These are phyloP conservation scores for Brachyrhaphis roseni DNA, from an alignment of 2,797 vertebrate genomes.

Conservation along the genomic window DNA sequence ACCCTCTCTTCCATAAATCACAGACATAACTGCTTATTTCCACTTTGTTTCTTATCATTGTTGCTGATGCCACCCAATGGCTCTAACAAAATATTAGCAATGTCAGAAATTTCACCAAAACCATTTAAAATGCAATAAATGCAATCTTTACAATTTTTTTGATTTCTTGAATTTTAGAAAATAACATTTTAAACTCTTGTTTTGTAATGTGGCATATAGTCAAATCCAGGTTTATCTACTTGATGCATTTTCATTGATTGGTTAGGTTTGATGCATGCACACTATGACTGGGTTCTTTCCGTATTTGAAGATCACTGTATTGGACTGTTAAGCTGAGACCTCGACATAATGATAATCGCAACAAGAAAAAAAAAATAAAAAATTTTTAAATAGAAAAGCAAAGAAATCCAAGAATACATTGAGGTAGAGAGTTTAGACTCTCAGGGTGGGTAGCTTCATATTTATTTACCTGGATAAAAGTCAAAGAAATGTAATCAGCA, in stretches of 20 bases:
- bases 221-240: not conserved
- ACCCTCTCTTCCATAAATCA: not conserved
- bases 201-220: not conserved
- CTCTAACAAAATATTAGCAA: not conserved
- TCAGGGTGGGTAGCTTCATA: not conserved
- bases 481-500: not conserved
- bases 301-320: not conserved
- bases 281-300: not conserved
- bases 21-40: no score
- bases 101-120: not conserved
- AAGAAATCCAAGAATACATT: not conserved
- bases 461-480: not conserved
- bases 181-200: not conserved
- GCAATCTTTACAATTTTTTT: no score
- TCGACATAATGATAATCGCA: not conserved
- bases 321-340: not conserved
- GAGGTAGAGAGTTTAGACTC: not conserved
- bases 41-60: not conserved
- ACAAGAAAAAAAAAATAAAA: not conserved
- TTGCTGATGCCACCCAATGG: not conserved
- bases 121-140: not conserved
- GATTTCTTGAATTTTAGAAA: not conserved
- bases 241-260: not conserved
- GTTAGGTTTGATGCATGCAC: not conserved
- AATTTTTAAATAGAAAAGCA: not conserved